Evolutionary conservation across 2,888 invertebrate genomes (phyloP).

Genomic region (Eremobia ochroleuca): DNA sequence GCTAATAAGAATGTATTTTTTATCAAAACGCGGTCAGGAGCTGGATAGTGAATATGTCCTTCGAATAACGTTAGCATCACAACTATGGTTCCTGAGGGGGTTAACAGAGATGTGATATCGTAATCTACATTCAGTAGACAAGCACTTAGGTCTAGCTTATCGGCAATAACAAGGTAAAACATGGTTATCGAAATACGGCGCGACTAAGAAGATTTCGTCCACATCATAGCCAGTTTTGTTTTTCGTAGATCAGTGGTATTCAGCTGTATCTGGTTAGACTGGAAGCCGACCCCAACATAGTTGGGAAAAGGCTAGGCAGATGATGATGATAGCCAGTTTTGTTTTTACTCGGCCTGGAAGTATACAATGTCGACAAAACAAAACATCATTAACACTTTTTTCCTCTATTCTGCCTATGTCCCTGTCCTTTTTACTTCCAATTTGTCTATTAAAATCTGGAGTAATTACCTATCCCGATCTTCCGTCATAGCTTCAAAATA

Average conservation of each 20-base stretch:
- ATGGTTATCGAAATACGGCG: not conserved
- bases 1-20: slow-evolving; percentile 49
- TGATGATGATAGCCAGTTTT: not conserved
- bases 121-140: no score
- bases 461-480: not conserved
- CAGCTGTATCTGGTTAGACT: no score
- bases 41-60: slow-evolving; percentile 30
- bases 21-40: slow-evolving; percentile 12
- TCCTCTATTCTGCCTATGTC: not conserved
- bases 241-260: no score
- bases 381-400: not conserved
- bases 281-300: no score
- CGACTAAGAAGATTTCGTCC: not conserved
- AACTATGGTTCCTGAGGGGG: not conserved
- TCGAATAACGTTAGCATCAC: slow-evolving; percentile 19
- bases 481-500: slow-evolving; percentile 7
- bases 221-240: not conserved
- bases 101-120: not conserved
- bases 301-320: no score
- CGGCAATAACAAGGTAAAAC: not conserved
- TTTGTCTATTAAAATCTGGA: not conserved
- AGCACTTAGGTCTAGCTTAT: not conserved
- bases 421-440: not conserved
- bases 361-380: not conserved
- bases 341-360: not conserved